Percentiles rank a stretch among this genome's conserved stretches.
phyloP scores from a whole-genome alignment of 2,113 vertebrate genomes.

The Myocastor coypus region DNA sequence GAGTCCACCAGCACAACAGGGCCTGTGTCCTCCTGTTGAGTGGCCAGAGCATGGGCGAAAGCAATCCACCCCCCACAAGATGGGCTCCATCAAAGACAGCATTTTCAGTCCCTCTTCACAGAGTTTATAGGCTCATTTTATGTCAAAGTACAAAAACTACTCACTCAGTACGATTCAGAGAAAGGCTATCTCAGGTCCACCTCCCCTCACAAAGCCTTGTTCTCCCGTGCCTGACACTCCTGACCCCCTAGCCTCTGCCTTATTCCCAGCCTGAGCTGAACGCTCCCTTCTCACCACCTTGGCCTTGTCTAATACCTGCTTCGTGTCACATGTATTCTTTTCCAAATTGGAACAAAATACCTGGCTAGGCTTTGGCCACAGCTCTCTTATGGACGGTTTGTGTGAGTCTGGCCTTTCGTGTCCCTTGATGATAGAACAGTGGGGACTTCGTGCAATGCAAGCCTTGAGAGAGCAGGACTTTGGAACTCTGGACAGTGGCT shows the following conservation, averaged over 20 bases:
- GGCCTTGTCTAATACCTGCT: not conserved
- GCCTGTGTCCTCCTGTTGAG: not conserved
- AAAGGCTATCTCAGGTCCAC: not conserved
- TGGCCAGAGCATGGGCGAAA: not conserved
- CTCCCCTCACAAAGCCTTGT: not conserved
- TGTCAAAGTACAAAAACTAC: not conserved
- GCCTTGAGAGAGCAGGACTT: too few species aligned
- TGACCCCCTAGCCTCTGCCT: not conserved
- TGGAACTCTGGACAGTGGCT: not conserved
- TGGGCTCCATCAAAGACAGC: not conserved
- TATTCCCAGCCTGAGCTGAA: too few species aligned
- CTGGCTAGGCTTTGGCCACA: not conserved
- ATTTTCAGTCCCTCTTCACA: not conserved
- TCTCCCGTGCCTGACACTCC: too few species aligned
- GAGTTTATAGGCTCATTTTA: not conserved
- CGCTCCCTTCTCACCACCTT: not conserved
- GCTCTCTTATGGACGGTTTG: not conserved
- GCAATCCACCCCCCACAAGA: fast-evolving
- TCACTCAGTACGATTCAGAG: not conserved
- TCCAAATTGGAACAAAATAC: not conserved
- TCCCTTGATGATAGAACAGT: too few species aligned
- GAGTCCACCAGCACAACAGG: fast-evolving
- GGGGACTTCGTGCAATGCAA: fast-evolving
- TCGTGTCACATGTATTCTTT: not conserved
- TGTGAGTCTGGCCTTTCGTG: fast-evolving